phyloP scores from a whole-genome alignment of 2,797 vertebrate genomes.

The Crenuchus spilurus region DNA sequence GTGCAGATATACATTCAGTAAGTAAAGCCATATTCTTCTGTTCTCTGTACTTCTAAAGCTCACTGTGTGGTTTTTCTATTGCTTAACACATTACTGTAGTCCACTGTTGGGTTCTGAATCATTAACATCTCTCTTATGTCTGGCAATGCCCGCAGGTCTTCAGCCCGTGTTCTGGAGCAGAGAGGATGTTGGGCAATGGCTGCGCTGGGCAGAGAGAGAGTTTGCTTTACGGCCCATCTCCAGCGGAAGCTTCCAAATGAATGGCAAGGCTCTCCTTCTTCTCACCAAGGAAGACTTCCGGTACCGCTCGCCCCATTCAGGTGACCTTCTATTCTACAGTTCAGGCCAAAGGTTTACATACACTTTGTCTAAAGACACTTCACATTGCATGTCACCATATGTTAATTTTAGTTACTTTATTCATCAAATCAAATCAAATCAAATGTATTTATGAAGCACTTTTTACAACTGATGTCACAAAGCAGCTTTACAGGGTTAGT shows the following conservation, averaged over 20 bases:
- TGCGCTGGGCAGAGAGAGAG: constrained; percentile 94
- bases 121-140: background rate
- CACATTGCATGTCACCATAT: too few species aligned
- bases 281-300: constrained; percentile 99
- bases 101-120: background rate
- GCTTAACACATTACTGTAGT: background rate
- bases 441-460: too few species aligned
- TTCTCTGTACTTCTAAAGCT: background rate
- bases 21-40: background rate
- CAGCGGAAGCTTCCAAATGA: constrained; percentile 96
- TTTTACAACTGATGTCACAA: too few species aligned
- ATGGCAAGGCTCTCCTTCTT: constrained; percentile 94
- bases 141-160: constrained; percentile 77
- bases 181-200: constrained; percentile 95
- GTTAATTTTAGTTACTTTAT: too few species aligned
- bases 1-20: too few species aligned
- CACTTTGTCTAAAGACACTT: background rate
- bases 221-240: constrained; percentile 92
- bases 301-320: constrained; percentile 94
- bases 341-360: background rate
- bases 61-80: background rate
- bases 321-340: constrained; percentile 51
- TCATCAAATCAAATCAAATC: too few species aligned
- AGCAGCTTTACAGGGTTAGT: too few species aligned
- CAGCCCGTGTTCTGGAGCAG: constrained; percentile 94